A percentile compares a stretch with the other conserved stretches of the same genome.
These are phyloP conservation scores for Germaria angustata DNA, from an alignment of 2,888 invertebrate species.

Conservation along the genomic window DNA sequence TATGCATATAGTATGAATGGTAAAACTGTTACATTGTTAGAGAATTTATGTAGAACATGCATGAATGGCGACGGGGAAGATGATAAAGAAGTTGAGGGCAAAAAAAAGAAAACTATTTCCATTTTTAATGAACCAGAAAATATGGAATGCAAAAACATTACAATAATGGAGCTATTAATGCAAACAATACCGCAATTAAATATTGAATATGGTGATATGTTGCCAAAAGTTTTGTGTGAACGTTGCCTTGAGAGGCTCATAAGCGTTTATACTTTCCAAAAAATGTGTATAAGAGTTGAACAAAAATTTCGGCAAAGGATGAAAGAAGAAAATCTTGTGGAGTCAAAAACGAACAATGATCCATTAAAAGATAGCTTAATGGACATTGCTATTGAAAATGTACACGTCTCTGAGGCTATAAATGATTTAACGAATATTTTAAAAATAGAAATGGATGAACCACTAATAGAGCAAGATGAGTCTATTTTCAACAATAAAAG, in stretches of 20 bases:
- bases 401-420: conserved; percentile 71
- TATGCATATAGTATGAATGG: conserved; percentile 32
- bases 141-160: conserved; percentile 29
- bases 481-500: neutral
- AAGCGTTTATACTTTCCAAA: conserved; percentile 81
- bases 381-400: neutral
- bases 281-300: conserved; percentile 78
- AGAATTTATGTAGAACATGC: conserved; percentile 55
- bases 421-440: conserved; percentile 68
- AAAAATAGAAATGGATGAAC: conserved; percentile 55
- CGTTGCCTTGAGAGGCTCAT: conserved; percentile 81
- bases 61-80: conserved; percentile 43
- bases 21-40: conserved; percentile 13
- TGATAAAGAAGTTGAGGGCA: neutral
- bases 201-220: conserved; percentile 81
- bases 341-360: conserved; percentile 18
- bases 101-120: conserved; percentile 17
- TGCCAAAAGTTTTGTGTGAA: conserved; percentile 83
- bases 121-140: conserved; percentile 43
- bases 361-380: conserved; percentile 27
- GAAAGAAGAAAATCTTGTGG: neutral
- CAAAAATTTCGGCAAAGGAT: conserved; percentile 67
- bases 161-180: conserved; percentile 76
- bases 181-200: conserved; percentile 73
- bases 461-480: conserved; percentile 25